Base-by-base conservation (phyloP, 2,113 vertebrate species). In the Pao palembangensis region DNA sequence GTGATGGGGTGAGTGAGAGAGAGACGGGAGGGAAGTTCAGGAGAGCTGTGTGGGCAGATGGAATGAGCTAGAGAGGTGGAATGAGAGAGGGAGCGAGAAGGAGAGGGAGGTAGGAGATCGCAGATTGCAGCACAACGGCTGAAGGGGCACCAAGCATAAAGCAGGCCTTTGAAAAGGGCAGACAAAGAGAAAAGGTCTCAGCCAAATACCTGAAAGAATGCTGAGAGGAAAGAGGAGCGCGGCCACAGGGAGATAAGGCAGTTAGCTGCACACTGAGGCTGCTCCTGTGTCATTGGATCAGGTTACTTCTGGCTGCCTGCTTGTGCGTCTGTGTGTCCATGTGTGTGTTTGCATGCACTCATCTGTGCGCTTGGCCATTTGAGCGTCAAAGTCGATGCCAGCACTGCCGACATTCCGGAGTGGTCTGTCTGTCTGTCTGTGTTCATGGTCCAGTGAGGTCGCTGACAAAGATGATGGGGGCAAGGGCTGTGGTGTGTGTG, bases 161-260 rank as follows among this genome's bases (percentile, higher is more conserved):
- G 86, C 79, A 78, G 79, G 80, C 76, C 86, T 87, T 89, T 89
- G 88, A 89, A 87, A 89, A 88, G 88, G 85, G 78, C 86, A 87
- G 75, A 87, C 84, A 88, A 89, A 87, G 80, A 83, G 84, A 88
- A 88, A 87, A 88, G 84, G 86, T 89, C 88, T 85, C 63, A 59
- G 82, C 88, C 84, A 89, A 87, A 88, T 89, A 89, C 86, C 88
- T 85, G 83, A 85, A 88, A 89, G 86, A 89, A 89, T 88, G 86
- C 83, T 70, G 80, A 86, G 86, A 87, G 88, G 88, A 87, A 87
- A 88, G 86, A 83, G 81, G 85, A 89, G 85, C 80, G 61, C 81
- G 73, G 86, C 78, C 81, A 84, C 69, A 61, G 75, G 69, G 85
- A 89, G 88, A 88, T 88, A 87, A 89, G 85, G 84, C 84, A 84